A percentile compares a stretch with the other conserved stretches of the same genome.
Conservation (phyloP, 2,113 vertebrate genomes). For the Dicaeum eximium region DNA sequence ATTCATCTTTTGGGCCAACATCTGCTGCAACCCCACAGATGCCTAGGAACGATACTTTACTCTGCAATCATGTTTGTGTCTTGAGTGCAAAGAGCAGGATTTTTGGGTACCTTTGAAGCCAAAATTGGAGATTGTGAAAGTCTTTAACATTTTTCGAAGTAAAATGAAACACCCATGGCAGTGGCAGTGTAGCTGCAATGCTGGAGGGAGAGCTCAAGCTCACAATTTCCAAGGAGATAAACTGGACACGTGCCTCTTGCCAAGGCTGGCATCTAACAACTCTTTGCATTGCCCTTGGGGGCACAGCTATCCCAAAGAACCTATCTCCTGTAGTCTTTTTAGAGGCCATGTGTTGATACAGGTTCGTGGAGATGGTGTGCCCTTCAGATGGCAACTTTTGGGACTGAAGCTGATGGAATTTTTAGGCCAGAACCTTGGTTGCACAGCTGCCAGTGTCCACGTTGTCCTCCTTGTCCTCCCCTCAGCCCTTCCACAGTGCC, state of each 20-base stretch:
- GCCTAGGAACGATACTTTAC: background rate
- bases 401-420: background rate
- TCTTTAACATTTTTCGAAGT: background rate
- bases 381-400: background rate
- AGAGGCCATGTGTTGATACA: background rate
- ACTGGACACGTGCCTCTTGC: background rate
- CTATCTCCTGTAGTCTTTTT: background rate
- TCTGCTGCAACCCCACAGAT: background rate
- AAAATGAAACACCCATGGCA: background rate
- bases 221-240: background rate
- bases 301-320: background rate
- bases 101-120: background rate
- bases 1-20: background rate
- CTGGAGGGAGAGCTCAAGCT: background rate
- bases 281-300: background rate
- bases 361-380: background rate
- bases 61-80: background rate
- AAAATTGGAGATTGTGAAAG: background rate
- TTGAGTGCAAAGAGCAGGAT: background rate
- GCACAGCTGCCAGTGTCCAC: fast-evolving
- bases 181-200: background rate
- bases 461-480: background rate
- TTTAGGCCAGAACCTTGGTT: background rate
- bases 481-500: background rate
- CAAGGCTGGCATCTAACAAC: background rate